Evolutionary conservation across 2,888 invertebrate species (phyloP).

Genomic region (Aplocera efformata): DNA sequence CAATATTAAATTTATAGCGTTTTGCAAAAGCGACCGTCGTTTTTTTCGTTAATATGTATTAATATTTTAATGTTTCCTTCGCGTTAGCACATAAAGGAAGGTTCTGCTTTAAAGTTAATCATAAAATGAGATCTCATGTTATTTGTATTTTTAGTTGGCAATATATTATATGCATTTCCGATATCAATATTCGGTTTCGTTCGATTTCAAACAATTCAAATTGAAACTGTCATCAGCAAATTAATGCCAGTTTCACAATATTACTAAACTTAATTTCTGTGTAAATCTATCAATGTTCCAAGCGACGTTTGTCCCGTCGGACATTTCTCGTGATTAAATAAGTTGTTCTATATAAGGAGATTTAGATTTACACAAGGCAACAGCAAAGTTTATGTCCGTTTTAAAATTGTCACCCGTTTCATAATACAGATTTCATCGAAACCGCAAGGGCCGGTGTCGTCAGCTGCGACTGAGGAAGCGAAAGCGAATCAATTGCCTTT

Average conservation of each 20-base stretch:
- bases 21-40: slow-evolving; percentile 26
- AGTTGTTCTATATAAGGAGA: slow-evolving; percentile 25
- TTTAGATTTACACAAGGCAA: slow-evolving; percentile 21
- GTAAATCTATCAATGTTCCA: slow-evolving; percentile 31
- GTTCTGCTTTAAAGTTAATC: slow-evolving; percentile 22
- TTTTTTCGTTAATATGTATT: slow-evolving; percentile 23
- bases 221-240: slow-evolving; percentile 29
- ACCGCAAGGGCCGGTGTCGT: slow-evolving; percentile 70
- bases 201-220: too few relatives aligned
- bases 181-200: too few relatives aligned
- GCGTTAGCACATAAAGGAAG: slow-evolving; percentile 33
- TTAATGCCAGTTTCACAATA: slow-evolving; percentile 23
- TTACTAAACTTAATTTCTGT: slow-evolving; percentile 15
- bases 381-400: slow-evolving; percentile 17
- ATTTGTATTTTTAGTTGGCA: too few relatives aligned
- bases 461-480: slow-evolving; percentile 65
- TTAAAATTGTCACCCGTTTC: slow-evolving; percentile 33
- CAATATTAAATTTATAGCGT: slow-evolving; percentile 32
- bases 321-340: slow-evolving; percentile 29
- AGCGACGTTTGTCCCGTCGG: slow-evolving; percentile 23
- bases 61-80: slow-evolving; percentile 40
- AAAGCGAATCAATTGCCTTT: slow-evolving; percentile 76
- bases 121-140: slow-evolving; percentile 13
- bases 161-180: too few relatives aligned
- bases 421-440: slow-evolving; percentile 50